These are phyloP conservation scores for Eupithecia exiguata DNA, from an alignment of 2,888 invertebrate species.

Conservation along the genomic window DNA sequence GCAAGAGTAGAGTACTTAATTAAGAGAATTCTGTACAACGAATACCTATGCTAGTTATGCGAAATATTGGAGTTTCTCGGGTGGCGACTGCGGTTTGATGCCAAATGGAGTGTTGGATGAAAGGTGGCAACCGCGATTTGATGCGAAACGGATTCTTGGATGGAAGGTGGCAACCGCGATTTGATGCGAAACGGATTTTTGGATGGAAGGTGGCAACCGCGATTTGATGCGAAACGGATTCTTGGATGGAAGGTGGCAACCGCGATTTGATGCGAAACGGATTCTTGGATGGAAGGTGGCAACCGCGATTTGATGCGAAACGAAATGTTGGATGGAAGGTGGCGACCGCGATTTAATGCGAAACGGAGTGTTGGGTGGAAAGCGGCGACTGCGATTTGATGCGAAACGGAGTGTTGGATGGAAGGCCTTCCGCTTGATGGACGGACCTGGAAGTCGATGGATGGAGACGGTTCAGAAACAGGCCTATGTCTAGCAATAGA, in stretches of 20 bases:
- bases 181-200: not conserved
- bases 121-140: no score
- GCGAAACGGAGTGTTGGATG: not conserved
- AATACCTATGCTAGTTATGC: not conserved
- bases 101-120: no score
- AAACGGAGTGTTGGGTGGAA: not conserved
- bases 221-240: not conserved
- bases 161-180: not conserved
- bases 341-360: not conserved
- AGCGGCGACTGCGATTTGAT: no score
- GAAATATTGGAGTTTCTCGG: not conserved
- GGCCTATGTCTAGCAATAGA: not conserved
- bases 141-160: not conserved
- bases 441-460: not conserved
- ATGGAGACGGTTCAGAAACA: not conserved
- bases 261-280: not conserved
- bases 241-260: not conserved
- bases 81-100: not conserved
- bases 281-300: no score
- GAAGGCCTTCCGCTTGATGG: not conserved
- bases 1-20: no score
- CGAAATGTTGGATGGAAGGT: not conserved
- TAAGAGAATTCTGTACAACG: not conserved
- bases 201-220: no score
- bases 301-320: no score